These are phyloP conservation scores for Chloroceryle inda DNA, from an alignment of 2,797 vertebrate species.

Conservation along the genomic window DNA sequence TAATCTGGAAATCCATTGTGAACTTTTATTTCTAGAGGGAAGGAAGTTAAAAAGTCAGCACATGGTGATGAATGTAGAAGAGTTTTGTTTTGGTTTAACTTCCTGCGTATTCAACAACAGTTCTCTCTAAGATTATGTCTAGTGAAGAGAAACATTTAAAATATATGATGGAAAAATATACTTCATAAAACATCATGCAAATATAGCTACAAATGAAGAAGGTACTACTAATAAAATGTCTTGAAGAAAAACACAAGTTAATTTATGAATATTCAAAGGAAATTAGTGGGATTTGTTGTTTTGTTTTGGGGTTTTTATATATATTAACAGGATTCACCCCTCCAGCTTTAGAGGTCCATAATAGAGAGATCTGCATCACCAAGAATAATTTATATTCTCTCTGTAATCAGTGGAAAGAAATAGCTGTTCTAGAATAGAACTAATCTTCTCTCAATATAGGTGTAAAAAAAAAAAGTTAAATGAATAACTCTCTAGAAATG, in stretches of 20 bases:
- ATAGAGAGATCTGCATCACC: background rate
- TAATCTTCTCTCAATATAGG: background rate
- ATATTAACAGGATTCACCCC: background rate
- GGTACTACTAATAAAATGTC: background rate
- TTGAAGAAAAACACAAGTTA: background rate
- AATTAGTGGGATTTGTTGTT: rapidly evolving
- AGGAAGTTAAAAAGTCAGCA: background rate
- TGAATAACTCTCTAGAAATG: background rate
- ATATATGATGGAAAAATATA: background rate
- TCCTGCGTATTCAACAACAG: background rate
- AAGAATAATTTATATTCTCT: background rate
- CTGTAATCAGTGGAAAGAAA: background rate
- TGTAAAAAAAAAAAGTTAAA: background rate
- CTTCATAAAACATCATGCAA: background rate
- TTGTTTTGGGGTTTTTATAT: background rate
- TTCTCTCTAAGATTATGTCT: background rate
- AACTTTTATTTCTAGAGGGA: background rate
- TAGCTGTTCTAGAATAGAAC: background rate
- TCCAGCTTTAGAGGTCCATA: background rate
- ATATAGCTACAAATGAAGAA: background rate
- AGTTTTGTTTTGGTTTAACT: background rate
- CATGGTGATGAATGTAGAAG: background rate
- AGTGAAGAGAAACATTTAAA: background rate
- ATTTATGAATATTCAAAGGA: background rate
- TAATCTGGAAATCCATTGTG: background rate